Conservation (phyloP, 2,113 vertebrate genomes). For the Triplophysa rosa region DNA sequence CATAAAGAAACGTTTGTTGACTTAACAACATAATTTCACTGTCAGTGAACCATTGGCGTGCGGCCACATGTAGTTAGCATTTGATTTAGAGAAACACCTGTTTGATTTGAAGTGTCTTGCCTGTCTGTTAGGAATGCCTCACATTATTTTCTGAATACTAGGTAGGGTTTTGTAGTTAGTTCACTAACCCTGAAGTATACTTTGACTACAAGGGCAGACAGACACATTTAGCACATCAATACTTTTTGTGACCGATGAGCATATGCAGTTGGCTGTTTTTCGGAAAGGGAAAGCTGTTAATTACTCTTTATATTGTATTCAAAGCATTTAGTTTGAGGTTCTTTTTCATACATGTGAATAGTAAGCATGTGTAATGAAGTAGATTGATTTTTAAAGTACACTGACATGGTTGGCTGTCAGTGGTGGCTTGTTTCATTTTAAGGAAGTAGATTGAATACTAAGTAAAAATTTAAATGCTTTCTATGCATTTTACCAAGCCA, state of each 20-base stretch:
- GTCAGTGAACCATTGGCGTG: conserved; percentile 8
- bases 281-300: too few species aligned
- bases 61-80: neutral
- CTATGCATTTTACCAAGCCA: neutral
- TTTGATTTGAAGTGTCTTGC: neutral
- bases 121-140: neutral
- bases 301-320: too few species aligned
- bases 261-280: too few species aligned
- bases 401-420: neutral
- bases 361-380: neutral
- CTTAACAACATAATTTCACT: conserved; percentile 5
- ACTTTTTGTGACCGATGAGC: too few species aligned
- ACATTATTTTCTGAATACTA: too few species aligned
- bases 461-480: neutral
- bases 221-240: too few species aligned
- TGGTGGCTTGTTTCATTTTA: neutral
- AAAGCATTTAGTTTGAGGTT: too few species aligned
- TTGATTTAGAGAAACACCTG: conserved; percentile 10
- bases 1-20: conserved; percentile 35
- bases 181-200: too few species aligned
- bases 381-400: neutral
- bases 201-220: too few species aligned
- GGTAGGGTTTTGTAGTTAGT: too few species aligned
- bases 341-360: too few species aligned
- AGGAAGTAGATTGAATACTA: neutral